These are phyloP conservation scores for Lordiphosa mommai DNA, from an alignment of 1,140 invertebrate genomes.

Conservation along the genomic window DNA sequence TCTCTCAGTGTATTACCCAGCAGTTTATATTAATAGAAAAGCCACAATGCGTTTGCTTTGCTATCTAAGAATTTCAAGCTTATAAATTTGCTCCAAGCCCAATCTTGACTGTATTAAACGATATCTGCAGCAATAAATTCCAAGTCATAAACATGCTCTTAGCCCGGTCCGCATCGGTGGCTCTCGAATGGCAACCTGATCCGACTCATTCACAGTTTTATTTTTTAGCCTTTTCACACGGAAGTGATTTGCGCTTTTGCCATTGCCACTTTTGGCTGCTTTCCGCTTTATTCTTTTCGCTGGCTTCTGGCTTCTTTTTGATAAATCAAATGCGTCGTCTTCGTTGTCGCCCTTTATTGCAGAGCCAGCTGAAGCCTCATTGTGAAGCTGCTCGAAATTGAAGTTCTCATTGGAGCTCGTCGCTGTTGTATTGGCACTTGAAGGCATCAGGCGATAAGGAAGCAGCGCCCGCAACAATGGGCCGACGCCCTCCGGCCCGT, in stretches of 20 bases:
- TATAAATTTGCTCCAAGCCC: too few species aligned
- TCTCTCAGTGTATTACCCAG: too few species aligned
- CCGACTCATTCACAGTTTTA: constrained; percentile 19
- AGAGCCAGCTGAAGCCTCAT: neutral
- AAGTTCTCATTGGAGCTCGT: constrained; percentile 54
- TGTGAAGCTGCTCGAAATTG: constrained; percentile 50
- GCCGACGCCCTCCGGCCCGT: constrained; percentile 40
- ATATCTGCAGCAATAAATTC: constrained; percentile 40
- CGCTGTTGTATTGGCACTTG: constrained; percentile 37
- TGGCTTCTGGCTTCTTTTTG: constrained; percentile 30
- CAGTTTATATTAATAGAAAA: too few species aligned
- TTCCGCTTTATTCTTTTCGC: constrained; percentile 45
- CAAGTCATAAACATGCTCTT: constrained; percentile 42
- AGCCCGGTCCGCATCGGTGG: constrained; percentile 25
- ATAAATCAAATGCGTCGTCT: constrained; percentile 50
- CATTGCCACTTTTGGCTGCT: constrained; percentile 54
- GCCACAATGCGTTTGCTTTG: too few species aligned
- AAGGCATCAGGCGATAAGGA: constrained; percentile 56
- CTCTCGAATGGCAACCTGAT: constrained; percentile 39
- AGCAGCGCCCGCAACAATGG: constrained; percentile 62
- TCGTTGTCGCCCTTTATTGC: constrained; percentile 35
- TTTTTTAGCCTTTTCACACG: constrained; percentile 41
- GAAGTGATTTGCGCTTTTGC: constrained; percentile 67
- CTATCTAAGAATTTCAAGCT: neutral
- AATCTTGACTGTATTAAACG: neutral